A percentile compares a stretch with the other conserved stretches of the same genome.
Conservation (phyloP, 2,888 invertebrate species). For the Zaprionus obscuricornis region DNA sequence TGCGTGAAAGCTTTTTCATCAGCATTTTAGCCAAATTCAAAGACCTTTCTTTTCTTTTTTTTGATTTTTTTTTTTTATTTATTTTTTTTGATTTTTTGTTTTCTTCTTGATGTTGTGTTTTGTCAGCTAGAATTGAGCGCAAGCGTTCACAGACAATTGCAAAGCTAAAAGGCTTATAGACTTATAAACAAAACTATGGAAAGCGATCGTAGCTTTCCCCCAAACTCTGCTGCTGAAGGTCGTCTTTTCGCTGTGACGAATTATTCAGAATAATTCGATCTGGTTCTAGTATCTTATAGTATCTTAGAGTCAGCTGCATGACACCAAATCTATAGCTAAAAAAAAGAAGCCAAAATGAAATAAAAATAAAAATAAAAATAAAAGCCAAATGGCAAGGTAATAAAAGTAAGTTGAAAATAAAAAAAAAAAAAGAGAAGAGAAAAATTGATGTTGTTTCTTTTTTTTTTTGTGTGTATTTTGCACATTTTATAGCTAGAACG, state of each 20-base stretch:
- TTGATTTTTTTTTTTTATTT: no score
- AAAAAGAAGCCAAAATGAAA: conserved; percentile 13
- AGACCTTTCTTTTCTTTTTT: conserved; percentile 65
- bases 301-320: no score
- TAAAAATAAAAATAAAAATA: neutral
- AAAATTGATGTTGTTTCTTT: no score
- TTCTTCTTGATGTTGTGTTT: conserved; percentile 40
- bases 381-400: neutral
- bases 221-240: conserved; percentile 59
- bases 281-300: conserved; percentile 11
- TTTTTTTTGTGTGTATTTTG: no score
- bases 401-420: no score
- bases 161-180: conserved; percentile 73
- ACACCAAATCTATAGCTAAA: conserved; percentile 18
- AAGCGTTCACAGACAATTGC: conserved; percentile 63
- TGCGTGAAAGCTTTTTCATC: conserved; percentile 62
- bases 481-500: no score
- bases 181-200: conserved; percentile 43
- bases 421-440: no score
- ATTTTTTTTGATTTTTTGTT: no score
- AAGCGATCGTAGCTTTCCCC: conserved; percentile 65
- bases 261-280: conserved; percentile 44
- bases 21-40: conserved; percentile 54
- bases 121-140: conserved; percentile 72
- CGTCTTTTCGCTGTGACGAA: conserved; percentile 43